These are phyloP conservation scores for Philotrypesis tridentata DNA, from an alignment of 1,140 invertebrate species.

Conservation along the genomic window DNA sequence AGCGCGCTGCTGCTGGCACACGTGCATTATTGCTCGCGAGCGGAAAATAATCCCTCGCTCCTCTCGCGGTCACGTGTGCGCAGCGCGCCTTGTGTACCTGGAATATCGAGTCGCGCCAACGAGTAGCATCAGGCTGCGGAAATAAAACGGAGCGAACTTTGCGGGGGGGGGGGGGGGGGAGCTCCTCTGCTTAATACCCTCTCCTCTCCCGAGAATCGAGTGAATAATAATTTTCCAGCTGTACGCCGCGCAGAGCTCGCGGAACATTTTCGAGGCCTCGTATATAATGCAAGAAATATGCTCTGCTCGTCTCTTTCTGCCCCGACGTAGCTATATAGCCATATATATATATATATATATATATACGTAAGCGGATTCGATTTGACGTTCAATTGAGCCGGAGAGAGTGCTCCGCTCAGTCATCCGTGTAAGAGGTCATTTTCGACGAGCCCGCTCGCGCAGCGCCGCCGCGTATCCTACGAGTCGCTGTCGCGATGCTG, in stretches of 20 bases:
- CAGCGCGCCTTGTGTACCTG: background rate
- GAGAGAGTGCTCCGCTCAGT: conserved; percentile 5
- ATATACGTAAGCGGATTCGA: conserved; percentile 27
- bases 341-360: no score
- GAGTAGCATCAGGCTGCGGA: no score
- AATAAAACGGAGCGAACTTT: background rate
- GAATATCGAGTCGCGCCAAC: background rate
- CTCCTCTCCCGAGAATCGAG: background rate
- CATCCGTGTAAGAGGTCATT: conserved; percentile 42
- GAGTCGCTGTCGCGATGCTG: no score
- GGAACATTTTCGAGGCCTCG: conserved; percentile 4
- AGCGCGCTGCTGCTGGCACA: no score
- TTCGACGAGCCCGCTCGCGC: conserved; percentile 16
- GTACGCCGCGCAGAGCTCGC: background rate
- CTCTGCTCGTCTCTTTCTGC: background rate
- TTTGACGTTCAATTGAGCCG: conserved; percentile 36
- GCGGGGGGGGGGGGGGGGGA: no score
- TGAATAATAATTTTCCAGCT: conserved; percentile 30
- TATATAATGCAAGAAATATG: conserved; percentile 17
- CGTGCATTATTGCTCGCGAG: background rate
- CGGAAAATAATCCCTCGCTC: background rate
- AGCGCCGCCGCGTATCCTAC: no score
- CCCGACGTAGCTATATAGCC: background rate
- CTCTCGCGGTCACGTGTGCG: no score
- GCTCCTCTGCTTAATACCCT: background rate